These are phyloP conservation scores for Peromyscus californicus DNA, from an alignment of 2,113 vertebrate species.

Conservation along the genomic window DNA sequence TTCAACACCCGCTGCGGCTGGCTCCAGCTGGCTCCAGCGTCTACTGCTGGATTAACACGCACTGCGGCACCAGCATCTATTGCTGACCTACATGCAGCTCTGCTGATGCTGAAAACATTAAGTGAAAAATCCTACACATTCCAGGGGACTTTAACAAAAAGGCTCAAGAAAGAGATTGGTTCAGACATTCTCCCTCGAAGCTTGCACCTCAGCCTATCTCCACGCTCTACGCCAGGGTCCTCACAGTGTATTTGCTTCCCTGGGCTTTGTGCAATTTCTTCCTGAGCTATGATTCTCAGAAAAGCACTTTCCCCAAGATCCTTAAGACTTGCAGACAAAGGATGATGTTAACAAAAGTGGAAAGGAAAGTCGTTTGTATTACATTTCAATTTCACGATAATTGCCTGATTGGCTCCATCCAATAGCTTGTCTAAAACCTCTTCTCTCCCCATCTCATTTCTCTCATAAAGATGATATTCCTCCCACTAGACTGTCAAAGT, in stretches of 20 bases:
- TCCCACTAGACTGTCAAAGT: not conserved
- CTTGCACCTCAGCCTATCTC: not conserved
- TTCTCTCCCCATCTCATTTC: not conserved
- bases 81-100: not conserved
- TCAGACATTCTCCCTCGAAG: not conserved
- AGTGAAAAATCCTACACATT: not conserved
- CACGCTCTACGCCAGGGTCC: not conserved
- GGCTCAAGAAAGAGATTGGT: not conserved
- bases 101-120: not conserved
- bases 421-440: constrained; percentile 26
- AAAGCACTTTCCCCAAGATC: not conserved
- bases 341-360: constrained; percentile 6
- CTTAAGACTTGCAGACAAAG: not conserved
- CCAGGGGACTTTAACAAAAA: not conserved
- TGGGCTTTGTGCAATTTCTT: not conserved
- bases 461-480: not conserved
- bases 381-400: constrained; percentile 46
- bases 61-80: not conserved
- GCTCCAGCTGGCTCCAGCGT: not conserved
- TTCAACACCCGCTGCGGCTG: not conserved
- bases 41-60: not conserved
- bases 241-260: not conserved
- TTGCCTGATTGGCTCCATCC: not conserved
- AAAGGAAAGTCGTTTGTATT: not conserved
- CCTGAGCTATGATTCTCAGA: not conserved